Evolutionary conservation across 2,113 vertebrate species (phyloP).

Genomic region (Aix galericulata): DNA sequence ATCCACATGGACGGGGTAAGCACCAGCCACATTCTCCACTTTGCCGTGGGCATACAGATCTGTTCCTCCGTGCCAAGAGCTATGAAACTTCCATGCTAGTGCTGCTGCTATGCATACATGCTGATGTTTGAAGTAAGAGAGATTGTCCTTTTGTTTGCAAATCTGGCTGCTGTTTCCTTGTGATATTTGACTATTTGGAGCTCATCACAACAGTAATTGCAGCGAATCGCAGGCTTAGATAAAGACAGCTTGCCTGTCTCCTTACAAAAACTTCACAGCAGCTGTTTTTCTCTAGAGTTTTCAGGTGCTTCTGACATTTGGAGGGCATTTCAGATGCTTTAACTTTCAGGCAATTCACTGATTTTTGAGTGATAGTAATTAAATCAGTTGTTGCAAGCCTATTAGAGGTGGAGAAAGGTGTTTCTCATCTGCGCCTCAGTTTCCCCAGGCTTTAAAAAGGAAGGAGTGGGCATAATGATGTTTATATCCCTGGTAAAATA

Average conservation of each 20-base stretch:
- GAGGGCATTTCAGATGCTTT: not conserved
- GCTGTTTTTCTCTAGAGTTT: not conserved
- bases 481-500: not conserved
- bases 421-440: not conserved
- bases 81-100: not conserved
- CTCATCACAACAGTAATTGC: not conserved
- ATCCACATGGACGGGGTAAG: constrained; percentile 84
- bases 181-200: not conserved
- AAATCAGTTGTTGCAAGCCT: not conserved
- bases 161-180: not conserved
- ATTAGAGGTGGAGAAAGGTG: not conserved
- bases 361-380: not conserved
- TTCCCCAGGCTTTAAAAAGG: not conserved
- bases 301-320: not conserved
- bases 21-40: not conserved
- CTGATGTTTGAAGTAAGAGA: not conserved
- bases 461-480: rapidly evolving
- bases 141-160: not conserved
- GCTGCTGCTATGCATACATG: not conserved
- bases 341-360: not conserved
- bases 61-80: not conserved
- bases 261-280: not conserved
- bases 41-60: not conserved
- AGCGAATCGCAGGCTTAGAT: not conserved
- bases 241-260: not conserved